Evolutionary conservation across 2,113 vertebrate genomes (phyloP), one percentile per base, ranked within the genome.

Genomic region (Motacilla alba): DNA sequence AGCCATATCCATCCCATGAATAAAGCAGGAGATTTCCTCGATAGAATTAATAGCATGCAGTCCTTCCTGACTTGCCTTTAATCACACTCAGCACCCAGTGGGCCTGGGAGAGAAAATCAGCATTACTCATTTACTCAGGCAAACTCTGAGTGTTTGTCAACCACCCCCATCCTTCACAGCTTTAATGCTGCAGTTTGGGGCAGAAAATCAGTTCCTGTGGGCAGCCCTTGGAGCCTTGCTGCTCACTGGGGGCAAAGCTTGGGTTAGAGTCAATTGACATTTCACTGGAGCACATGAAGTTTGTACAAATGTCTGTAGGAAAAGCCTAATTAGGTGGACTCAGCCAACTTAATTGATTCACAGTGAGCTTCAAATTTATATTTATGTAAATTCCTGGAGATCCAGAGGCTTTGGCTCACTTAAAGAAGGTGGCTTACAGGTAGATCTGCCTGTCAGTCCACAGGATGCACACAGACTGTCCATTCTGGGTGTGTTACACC

Each of bases 61-160:
- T 72, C 85, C 87, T 88, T 67, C 79, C 60, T 81, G 86, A 60
- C 73, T 86, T 81, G 90, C 68, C 63, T 96, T 97, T 96, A 96
- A 96, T 95, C 90, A 94, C 41, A 49, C 53, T 64, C 86, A 81
- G 83, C 73, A 62, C 76, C 83, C 93, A 78, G 53, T 89, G 92
- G 93, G 80, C 56, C 83, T 68, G 80, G 80, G 23, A 90, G 68
- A 37, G 60, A 89, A 85, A 90, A 41, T 56, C 86, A 74, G 58
- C 73, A 90, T 86, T 88, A 52, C 18, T 91, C 76, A 90, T 81
- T 81, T 55, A 74, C 72, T 64, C 52, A 56, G 75, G 75, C 35
- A 73, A 84, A 53, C 47, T 39, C 60, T 4, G 35, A 15, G 60
- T 28, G 52, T 78, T 41, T 90, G 64, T 43, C 89, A 93, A 63